These are phyloP conservation scores for Coelogynopora nodosa DNA, from an alignment of 2,888 invertebrate species.

Conservation along the genomic window DNA sequence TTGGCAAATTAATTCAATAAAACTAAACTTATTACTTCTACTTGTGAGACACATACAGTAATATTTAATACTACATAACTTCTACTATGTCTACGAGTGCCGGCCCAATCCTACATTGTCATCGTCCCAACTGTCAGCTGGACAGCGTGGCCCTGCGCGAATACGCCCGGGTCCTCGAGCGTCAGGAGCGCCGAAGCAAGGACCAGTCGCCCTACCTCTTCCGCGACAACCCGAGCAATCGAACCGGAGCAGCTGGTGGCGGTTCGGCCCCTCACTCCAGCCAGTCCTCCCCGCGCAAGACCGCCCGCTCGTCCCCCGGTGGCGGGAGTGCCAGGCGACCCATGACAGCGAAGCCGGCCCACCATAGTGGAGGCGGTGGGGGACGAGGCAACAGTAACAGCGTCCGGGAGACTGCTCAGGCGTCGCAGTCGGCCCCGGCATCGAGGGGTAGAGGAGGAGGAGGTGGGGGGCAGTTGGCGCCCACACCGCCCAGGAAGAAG, in stretches of 20 bases:
- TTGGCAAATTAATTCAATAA: too few species aligned
- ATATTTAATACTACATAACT: too few species aligned
- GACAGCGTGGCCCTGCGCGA: slow-evolving; percentile 55
- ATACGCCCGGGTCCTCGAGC: slow-evolving; percentile 54
- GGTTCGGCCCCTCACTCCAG: not conserved
- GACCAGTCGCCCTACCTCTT: slow-evolving; percentile 54
- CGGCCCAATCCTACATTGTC: too few species aligned
- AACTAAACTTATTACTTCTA: too few species aligned
- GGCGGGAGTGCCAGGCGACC: not conserved
- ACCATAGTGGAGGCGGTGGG: not conserved
- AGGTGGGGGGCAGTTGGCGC: not conserved
- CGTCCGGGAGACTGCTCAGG: too few species aligned
- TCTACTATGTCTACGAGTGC: too few species aligned
- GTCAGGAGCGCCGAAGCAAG: slow-evolving; percentile 50
- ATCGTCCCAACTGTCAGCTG: too few species aligned
- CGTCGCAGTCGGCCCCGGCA: not conserved
- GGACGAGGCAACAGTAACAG: not conserved
- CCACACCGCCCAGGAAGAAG: not conserved
- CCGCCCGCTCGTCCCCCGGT: slow-evolving; percentile 33
- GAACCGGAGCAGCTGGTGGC: not conserved
- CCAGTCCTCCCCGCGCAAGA: not conserved
- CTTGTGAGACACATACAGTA: too few species aligned
- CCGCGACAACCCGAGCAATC: slow-evolving; percentile 48
- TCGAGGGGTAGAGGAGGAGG: not conserved
- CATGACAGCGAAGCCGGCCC: not conserved